phyloP scores from a whole-genome alignment of 2,113 vertebrate species.

The Petroica traversi region DNA sequence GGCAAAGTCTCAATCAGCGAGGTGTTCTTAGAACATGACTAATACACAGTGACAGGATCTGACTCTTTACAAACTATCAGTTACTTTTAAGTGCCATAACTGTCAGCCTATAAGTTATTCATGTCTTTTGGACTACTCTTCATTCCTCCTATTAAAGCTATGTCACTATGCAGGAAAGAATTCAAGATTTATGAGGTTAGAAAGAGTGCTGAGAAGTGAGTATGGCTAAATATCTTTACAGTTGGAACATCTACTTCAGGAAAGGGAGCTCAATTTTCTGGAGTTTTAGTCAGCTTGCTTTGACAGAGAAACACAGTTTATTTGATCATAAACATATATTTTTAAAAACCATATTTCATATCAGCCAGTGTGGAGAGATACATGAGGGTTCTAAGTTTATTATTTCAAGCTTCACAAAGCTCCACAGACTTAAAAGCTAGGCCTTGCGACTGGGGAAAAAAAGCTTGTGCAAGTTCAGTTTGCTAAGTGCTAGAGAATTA shows the following conservation, averaged over 20 bases:
- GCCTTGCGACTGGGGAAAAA: not conserved
- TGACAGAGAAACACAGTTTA: not conserved
- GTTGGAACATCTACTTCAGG: not conserved
- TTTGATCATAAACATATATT: not conserved
- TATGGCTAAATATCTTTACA: not conserved
- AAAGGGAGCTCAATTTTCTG: not conserved
- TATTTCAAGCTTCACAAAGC: not conserved
- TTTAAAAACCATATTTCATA: not conserved
- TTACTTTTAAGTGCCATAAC: constrained; percentile 45
- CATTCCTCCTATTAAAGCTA: not conserved
- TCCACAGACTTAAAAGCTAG: not conserved
- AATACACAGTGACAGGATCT: constrained; percentile 12
- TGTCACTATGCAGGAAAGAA: not conserved
- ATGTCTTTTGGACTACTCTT: constrained; percentile 20
- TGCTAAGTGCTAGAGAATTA: not conserved
- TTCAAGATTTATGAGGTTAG: constrained; percentile 48
- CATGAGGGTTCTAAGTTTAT: not conserved
- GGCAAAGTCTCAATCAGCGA: not conserved
- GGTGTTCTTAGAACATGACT: not conserved
- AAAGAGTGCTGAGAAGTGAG: not conserved
- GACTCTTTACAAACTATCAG: constrained; percentile 29
- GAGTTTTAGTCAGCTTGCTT: not conserved
- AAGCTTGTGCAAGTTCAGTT: not conserved
- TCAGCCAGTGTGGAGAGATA: not conserved
- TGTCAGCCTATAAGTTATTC: constrained; percentile 14